Evolutionary conservation across 35 echinoderm and acorn worm genomes (phyloP), one percentile per base, ranked within the genome.

Genomic region (Stichopus chloronotus): DNA sequence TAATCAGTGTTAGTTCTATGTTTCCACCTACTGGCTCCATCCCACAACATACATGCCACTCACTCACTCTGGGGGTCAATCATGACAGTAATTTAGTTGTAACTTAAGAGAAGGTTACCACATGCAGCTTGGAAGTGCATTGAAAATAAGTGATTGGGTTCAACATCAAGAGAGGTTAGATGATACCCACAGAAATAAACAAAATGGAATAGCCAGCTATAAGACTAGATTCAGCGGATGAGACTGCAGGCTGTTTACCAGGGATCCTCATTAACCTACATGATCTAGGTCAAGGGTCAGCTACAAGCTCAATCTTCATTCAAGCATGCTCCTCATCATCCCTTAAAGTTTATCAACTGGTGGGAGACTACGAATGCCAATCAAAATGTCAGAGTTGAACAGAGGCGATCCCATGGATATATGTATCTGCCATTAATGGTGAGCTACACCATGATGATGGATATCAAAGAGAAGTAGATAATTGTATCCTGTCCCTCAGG

Each of bases 401-500:
- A 21, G n/a, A 78, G 76, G 76, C 9, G 30, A 43, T 43, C 30
- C 30, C 30, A 43, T 43, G 30, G 30, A 43, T 43, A 43, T 43
- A 43, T 43, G 30, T 43, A 43, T 43, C 30, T 43, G 30, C 30
- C 3, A n/a, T n/a, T n/a, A n/a, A n/a, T n/a, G n/a, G n/a, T n/a
- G n/a, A n/a, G n/a, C n/a, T n/a, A n/a, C n/a, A n/a, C n/a, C n/a
- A 3, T 43, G 30, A 43, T 43, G 30, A 43, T 0, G 30, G 30
- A 43, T 43, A 43, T 43, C 30, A 43, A 43, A 43, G 30, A 43
- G 30, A 43, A 56, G 80, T 12, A 53, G 80, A 83, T 83, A 83
- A 83, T 83, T 83, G 55, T 83, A 83, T 83, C 80, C 80, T 83
- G 80, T 83, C 80, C 55, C 80, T 83, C 80, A 83, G 80, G 80